Evolutionary conservation across 2,113 vertebrate species (phyloP), one percentile per base, ranked within the genome.

Genomic region (Ammodytes marinus): DNA sequence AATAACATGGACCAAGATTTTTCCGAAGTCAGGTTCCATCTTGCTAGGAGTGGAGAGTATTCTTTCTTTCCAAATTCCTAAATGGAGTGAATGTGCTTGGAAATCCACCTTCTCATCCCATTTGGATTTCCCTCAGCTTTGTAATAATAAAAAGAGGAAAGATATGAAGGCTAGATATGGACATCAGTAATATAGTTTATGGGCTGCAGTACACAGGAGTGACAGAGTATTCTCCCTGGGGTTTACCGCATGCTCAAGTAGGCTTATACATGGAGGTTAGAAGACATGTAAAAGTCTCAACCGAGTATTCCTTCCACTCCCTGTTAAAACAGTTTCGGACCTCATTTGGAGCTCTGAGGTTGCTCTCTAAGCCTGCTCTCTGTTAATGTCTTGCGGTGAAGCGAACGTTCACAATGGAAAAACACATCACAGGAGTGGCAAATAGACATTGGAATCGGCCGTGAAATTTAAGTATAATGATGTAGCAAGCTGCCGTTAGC

Each of bases 311-410:
- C 11, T 55, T 82, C 80, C 80, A 69, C 27, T 74, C 50, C 53
- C 58, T 43, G 75, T 65, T 52, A 58, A 79, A 84, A 0, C n/a
- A n/a, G 3, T 59, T 74, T 55, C 14, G 15, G 55, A 55, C 10
- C 57, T 77, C 57, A 43, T 43, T 39, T 40, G 27, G n/a, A 68
- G 83, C 81, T 69, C 59, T 4, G 10, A 71, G 9, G 69, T 86
- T 92, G 86, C 82, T 85, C n/a, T n/a, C n/a, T n/a, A 74, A 82
- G 80, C 54, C 57, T 58, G 70, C 90, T 87, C 77, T 73, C 63
- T 55, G 50, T 78, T 78, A 70, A 77, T 69, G 68, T 79, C 71
- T 73, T 74, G 67, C 40, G 46, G 66, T 46, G 49, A 40, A 14
- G 53, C 50, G 70, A 78, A 72, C 27, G 15, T 14, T n/a, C 71